Evolutionary conservation across 1,140 invertebrate species (phyloP).

Genomic region (Neuroterus valhalla): DNA sequence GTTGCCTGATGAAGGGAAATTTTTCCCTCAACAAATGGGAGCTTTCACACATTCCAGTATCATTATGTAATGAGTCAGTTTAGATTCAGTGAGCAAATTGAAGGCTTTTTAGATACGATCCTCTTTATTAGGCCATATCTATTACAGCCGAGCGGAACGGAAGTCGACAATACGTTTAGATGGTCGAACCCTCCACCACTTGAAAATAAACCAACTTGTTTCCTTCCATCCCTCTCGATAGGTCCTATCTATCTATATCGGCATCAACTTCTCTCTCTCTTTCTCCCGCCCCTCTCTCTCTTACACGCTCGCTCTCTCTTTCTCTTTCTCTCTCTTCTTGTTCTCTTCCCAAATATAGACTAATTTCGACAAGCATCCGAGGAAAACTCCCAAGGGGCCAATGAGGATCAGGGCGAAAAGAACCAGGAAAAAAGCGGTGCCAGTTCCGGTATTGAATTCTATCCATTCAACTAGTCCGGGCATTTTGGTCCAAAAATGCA

Average conservation of each 20-base stretch:
- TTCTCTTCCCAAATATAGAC: conserved; percentile 63
- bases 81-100: background rate
- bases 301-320: background rate
- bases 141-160: conserved; percentile 6
- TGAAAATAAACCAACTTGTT: conserved; percentile 32
- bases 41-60: background rate
- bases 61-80: conserved; percentile 5
- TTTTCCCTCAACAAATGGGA: too few relatives aligned
- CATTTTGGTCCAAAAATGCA: too few relatives aligned
- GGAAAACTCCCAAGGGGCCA: conserved; percentile 63
- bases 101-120: conserved; percentile 7
- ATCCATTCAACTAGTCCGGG: conserved; percentile 57
- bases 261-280: background rate
- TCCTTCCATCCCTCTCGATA: background rate
- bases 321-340: conserved; percentile 34
- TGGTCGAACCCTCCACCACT: conserved; percentile 10
- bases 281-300: background rate
- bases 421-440: conserved; percentile 48
- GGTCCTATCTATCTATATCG: background rate
- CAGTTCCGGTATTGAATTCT: conserved; percentile 64
- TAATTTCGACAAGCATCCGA: conserved; percentile 65
- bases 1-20: too few relatives aligned
- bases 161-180: conserved; percentile 26
- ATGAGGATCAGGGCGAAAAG: conserved; percentile 64
- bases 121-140: conserved; percentile 18